Evolutionary conservation across 2,113 vertebrate species (phyloP), one percentile per base, ranked within the genome.

Genomic region (Bettongia penicillata): DNA sequence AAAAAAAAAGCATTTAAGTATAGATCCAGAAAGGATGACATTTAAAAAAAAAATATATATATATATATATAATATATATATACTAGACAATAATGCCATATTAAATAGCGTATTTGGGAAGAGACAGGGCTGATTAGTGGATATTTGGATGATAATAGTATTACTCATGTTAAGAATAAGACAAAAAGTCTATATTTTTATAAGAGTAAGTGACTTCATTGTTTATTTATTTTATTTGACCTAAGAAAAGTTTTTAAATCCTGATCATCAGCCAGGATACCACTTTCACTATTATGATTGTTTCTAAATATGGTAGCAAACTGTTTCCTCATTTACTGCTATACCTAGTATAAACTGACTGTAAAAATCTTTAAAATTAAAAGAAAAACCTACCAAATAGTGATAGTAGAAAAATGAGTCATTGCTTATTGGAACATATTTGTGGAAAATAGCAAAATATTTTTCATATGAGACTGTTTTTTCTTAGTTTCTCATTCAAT

Each of bases 1-100:
- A 90, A 92, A 50, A 50, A 93, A 50, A 50, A 93, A 11, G 8
- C 92, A 91, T 93, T 96, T 24, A 96, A 25, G 91, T 93, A 43
- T 90, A 25, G 37, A 94, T 97, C 55, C 43, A 93, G 55, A 94
- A 93, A 12, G 1, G 25, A 22, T 77, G 16, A 22, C 68, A 4
- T 77, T n/a, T 19, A 3, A 37, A 68, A 37, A 37, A 68, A 37
- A n/a, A 48, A 48, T 48, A 48, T 48, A 48, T 48, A 48, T 48
- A 48, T 48, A 48, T 48, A 48, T 48, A 48, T 48, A n/a, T n/a
- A n/a, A n/a, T n/a, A n/a, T n/a, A n/a, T n/a, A n/a, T 11, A 37
- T 31, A 37, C 12, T 37, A 37, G 37, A n/a, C 12, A 0, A 4
- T 31, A 19, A 77, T 77, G 6, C 19, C 37, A 77, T n/a, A n/a